These are phyloP conservation scores for Drosophila nr. perissopoda DNA, from an alignment of 2,888 invertebrate species.

Conservation along the genomic window DNA sequence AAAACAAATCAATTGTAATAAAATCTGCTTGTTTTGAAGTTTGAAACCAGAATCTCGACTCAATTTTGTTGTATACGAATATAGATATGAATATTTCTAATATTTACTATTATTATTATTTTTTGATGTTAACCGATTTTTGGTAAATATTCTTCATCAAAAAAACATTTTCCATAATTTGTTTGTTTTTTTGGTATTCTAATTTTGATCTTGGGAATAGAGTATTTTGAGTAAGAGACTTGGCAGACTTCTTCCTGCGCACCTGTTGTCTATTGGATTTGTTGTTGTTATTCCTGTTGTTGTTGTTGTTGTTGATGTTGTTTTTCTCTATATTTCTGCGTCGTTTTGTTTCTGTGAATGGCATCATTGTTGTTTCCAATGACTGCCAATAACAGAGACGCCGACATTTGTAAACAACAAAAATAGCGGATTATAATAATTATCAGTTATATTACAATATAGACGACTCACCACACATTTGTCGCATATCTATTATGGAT, in stretches of 20 bases:
- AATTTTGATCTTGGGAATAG: neutral
- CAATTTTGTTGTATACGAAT: neutral
- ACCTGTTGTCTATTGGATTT: constrained; percentile 25
- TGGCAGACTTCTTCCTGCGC: neutral
- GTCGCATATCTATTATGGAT: neutral
- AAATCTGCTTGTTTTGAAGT: neutral
- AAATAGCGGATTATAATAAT: constrained; percentile 27
- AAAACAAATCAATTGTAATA: neutral
- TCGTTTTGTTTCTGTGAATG: constrained; percentile 1
- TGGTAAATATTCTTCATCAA: neutral
- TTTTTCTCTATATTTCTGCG: neutral
- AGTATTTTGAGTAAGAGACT: neutral
- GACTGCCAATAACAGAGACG: constrained; percentile 24
- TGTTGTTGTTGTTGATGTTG: constrained; percentile 1
- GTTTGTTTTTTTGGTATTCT: too few relatives aligned
- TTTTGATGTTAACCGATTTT: neutral
- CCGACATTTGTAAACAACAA: constrained; percentile 8
- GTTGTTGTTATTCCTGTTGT: neutral
- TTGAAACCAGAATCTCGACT: neutral
- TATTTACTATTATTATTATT: neutral
- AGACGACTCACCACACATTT: constrained; percentile 3
- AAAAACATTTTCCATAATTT: neutral
- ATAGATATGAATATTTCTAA: neutral
- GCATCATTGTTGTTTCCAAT: constrained; percentile 33
- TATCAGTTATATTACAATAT: constrained; percentile 23